These are phyloP conservation scores for Gisinianus flammeolus DNA, from an alignment of 2,888 invertebrate genomes.

Conservation along the genomic window DNA sequence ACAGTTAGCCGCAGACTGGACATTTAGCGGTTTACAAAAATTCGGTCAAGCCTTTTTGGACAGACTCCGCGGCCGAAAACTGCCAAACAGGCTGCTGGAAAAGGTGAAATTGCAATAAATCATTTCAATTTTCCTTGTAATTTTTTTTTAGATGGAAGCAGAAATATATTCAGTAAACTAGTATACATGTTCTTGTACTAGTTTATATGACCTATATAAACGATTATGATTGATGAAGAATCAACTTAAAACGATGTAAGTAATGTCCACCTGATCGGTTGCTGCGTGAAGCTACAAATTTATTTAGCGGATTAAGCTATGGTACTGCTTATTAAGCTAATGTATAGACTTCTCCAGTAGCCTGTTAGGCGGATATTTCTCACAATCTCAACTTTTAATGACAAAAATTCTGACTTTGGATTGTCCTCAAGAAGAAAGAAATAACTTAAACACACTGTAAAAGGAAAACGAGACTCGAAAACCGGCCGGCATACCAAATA, in stretches of 20 bases:
- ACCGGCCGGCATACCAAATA: not conserved
- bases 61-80: slow-evolving; percentile 75
- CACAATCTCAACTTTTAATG: slow-evolving; percentile 39
- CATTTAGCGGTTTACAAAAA: slow-evolving; percentile 90
- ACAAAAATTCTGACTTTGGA: not conserved
- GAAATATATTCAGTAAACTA: not conserved
- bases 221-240: not conserved
- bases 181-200: too few relatives aligned
- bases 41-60: slow-evolving; percentile 93
- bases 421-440: not conserved
- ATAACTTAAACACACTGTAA: too few relatives aligned
- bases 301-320: too few relatives aligned
- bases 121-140: not conserved
- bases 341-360: slow-evolving; percentile 60
- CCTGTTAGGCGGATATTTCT: slow-evolving; percentile 60
- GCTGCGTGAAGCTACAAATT: slow-evolving; percentile 59
- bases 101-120: slow-evolving; percentile 69
- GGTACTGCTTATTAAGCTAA: too few relatives aligned
- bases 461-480: too few relatives aligned
- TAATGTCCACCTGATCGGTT: slow-evolving; percentile 59
- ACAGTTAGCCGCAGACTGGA: slow-evolving; percentile 92
- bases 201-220: not conserved
- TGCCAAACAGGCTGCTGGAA: slow-evolving; percentile 83
- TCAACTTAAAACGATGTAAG: slow-evolving; percentile 43
- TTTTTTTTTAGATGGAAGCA: not conserved